Evolutionary conservation across 2,113 vertebrate genomes (phyloP).

Genomic region (Poecile atricapillus): DNA sequence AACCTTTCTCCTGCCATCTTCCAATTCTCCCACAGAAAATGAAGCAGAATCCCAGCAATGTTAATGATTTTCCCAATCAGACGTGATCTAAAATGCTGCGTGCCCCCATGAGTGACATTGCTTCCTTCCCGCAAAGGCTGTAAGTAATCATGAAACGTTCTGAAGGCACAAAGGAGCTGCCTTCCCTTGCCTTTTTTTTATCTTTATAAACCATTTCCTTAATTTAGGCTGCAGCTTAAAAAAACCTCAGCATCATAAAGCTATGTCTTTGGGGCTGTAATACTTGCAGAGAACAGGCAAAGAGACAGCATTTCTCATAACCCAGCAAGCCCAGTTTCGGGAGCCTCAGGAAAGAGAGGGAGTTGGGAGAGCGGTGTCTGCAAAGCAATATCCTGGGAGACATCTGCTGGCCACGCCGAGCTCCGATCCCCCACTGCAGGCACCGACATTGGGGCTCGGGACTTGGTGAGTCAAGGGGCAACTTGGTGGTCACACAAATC

Average conservation of each 20-base stretch:
- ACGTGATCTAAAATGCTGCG: neutral
- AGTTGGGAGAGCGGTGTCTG: neutral
- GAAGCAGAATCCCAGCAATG: neutral
- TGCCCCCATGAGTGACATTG: neutral
- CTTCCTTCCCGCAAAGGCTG: neutral
- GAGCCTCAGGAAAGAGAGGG: neutral
- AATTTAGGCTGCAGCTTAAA: neutral
- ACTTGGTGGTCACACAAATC: neutral
- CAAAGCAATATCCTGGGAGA: conserved; percentile 44
- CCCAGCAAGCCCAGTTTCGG: neutral
- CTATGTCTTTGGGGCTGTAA: neutral
- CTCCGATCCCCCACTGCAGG: neutral
- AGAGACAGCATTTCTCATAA: neutral
- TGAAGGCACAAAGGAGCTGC: neutral
- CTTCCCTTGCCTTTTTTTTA: neutral
- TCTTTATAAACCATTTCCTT: neutral
- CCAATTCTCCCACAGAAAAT: neutral
- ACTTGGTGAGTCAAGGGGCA: neutral
- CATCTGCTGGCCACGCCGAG: conserved; percentile 25
- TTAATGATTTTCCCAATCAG: neutral
- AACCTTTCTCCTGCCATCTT: neutral
- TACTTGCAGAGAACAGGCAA: neutral
- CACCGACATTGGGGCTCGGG: neutral
- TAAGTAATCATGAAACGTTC: neutral
- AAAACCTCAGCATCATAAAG: neutral